These are phyloP conservation scores for Arothron firmamentum DNA, from an alignment of 2,113 vertebrate genomes.

Conservation along the genomic window DNA sequence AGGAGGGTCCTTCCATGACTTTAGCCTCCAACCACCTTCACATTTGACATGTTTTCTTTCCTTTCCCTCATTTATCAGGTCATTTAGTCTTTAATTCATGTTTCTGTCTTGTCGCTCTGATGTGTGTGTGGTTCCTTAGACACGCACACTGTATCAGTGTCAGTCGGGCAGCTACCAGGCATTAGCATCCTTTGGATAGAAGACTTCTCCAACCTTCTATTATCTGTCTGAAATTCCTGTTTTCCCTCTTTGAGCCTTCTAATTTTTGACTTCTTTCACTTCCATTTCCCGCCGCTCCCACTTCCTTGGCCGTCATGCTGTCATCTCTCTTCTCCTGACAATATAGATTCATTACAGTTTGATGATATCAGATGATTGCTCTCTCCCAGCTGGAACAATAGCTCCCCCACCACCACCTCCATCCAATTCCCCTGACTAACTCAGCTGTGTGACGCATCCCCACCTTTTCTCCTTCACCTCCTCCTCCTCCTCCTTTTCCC, in stretches of 20 bases:
- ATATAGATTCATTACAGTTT: conserved; percentile 67
- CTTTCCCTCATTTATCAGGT: too few relatives aligned
- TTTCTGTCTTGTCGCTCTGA: too few relatives aligned
- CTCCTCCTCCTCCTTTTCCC: neutral
- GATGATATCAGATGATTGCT: conserved; percentile 72
- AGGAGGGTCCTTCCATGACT: too few relatives aligned
- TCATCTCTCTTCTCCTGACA: conserved; percentile 21
- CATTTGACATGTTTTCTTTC: too few relatives aligned
- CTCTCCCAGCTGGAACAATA: conserved; percentile 60
- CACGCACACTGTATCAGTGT: too few relatives aligned
- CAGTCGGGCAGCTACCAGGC: too few relatives aligned
- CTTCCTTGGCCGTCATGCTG: conserved; percentile 19
- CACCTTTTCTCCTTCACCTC: neutral
- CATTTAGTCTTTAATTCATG: too few relatives aligned
- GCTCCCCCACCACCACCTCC: conserved; percentile 17
- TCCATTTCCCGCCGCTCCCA: conserved; percentile 10
- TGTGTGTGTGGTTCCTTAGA: too few relatives aligned
- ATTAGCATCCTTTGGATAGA: too few relatives aligned
- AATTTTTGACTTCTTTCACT: conserved; percentile 6
- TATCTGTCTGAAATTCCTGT: neutral
- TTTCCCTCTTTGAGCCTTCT: conserved; percentile 3
- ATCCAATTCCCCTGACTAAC: conserved; percentile 7
- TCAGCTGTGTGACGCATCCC: conserved; percentile 9
- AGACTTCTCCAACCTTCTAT: too few relatives aligned
- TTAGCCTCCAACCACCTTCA: too few relatives aligned